Conservation (phyloP, 2,888 invertebrate genomes). For the Agrilus cyanescens region DNA sequence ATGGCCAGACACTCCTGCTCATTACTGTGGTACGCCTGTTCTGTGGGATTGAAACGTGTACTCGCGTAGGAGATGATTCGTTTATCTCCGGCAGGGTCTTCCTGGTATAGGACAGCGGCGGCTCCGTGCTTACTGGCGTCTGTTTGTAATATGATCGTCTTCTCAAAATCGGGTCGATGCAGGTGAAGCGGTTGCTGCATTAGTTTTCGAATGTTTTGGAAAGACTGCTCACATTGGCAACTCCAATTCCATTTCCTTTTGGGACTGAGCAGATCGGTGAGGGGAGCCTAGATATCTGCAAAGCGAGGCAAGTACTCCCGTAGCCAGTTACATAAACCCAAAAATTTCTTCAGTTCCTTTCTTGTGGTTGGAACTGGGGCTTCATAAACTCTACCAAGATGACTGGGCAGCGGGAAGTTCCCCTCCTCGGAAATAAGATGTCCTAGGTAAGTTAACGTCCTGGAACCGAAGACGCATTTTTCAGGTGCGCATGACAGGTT, state of each 20-base stretch:
- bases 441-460: constrained; percentile 4
- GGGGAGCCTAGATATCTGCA: constrained; percentile 12
- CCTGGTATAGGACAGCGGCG: constrained; percentile 17
- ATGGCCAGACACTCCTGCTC: constrained; percentile 17
- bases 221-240: constrained; percentile 2
- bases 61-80: constrained; percentile 14
- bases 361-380: not conserved
- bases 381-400: constrained; percentile 1
- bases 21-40: constrained; percentile 15
- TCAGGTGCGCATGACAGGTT: too few species aligned
- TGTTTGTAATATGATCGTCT: constrained; percentile 14
- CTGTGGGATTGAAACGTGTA: constrained; percentile 9
- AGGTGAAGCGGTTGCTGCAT: constrained; percentile 8
- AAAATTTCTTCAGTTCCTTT: constrained; percentile 4
- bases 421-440: constrained; percentile 2
- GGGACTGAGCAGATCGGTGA: constrained; percentile 14
- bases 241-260: constrained; percentile 10
- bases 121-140: constrained; percentile 15
- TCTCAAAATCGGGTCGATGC: constrained; percentile 9
- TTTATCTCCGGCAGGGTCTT: not conserved
- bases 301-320: constrained; percentile 17
- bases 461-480: constrained; percentile 4
- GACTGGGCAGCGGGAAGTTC: constrained; percentile 1
- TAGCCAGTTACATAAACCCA: constrained; percentile 18
- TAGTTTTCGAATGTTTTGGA: constrained; percentile 7